Evolutionary conservation across 2,797 vertebrate species (phyloP).

Genomic region (Argya squamiceps): DNA sequence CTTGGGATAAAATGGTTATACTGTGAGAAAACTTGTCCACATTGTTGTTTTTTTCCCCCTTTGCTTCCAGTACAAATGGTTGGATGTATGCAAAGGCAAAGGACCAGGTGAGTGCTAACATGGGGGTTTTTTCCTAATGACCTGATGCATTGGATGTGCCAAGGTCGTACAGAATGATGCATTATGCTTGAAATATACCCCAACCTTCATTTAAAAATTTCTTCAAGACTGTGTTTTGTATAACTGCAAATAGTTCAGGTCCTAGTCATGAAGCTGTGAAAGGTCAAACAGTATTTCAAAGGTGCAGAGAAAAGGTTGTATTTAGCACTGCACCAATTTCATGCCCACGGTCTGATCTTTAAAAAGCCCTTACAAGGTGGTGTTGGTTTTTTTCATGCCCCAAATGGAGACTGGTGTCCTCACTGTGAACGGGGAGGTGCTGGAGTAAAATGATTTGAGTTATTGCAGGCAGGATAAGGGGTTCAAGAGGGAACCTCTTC

Average conservation of each 20-base stretch:
- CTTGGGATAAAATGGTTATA: background rate
- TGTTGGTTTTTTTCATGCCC: background rate
- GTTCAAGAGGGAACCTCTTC: background rate
- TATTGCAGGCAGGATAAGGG: background rate
- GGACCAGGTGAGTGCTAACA: background rate
- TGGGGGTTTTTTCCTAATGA: background rate
- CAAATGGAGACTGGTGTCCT: background rate
- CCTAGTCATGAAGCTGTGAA: background rate
- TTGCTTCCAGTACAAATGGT: background rate
- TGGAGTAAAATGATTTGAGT: background rate
- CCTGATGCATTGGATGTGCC: accelerated
- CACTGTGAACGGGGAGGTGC: background rate
- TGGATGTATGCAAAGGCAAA: background rate
- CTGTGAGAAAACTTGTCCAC: background rate
- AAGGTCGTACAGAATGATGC: background rate
- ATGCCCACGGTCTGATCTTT: background rate
- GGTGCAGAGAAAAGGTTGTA: background rate
- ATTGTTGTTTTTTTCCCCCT: accelerated
- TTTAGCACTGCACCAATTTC: background rate
- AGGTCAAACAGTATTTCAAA: background rate
- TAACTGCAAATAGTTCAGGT: background rate
- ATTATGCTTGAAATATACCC: background rate
- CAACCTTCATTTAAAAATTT: background rate
- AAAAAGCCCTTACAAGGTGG: background rate
- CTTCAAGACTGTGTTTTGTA: background rate